Percentiles rank a stretch among this genome's conserved stretches.
phyloP scores from a whole-genome alignment of 2,888 invertebrate genomes.

The Folsomia candida region DNA sequence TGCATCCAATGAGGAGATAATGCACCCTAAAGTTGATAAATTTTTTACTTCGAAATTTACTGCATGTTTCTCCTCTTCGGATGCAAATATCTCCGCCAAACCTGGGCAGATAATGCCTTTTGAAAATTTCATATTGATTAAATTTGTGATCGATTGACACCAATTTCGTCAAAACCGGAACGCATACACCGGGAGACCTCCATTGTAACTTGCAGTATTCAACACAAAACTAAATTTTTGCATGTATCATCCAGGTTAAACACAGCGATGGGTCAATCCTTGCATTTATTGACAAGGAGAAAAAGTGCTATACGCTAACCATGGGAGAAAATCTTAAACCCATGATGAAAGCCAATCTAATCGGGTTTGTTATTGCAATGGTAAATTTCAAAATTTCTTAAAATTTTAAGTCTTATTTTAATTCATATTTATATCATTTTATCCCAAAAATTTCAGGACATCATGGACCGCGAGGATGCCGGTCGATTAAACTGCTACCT shows the following conservation, averaged over 20 bases:
- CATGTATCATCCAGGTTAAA: constrained; percentile 27
- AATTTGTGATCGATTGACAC: too few relatives aligned
- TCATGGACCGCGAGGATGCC: constrained; percentile 42
- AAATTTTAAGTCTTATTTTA: not conserved
- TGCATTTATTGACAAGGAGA: constrained; percentile 43
- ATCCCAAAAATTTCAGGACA: constrained; percentile 27
- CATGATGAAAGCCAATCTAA: constrained; percentile 40
- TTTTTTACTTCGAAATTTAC: not conserved
- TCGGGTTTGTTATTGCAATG: constrained; percentile 45
- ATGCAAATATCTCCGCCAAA: too few relatives aligned
- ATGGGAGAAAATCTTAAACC: constrained; percentile 43
- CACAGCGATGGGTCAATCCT: constrained; percentile 40
- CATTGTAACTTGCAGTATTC: too few relatives aligned
- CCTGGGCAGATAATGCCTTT: too few relatives aligned
- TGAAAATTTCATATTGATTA: too few relatives aligned
- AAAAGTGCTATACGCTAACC: constrained; percentile 38
- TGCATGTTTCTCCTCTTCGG: not conserved
- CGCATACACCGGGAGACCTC: too few relatives aligned
- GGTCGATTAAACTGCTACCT: constrained; percentile 37
- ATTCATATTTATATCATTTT: not conserved
- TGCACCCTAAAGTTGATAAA: not conserved
- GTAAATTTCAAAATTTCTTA: too few relatives aligned
- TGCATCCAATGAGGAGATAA: too few relatives aligned
- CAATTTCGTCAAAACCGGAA: too few relatives aligned
- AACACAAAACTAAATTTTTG: too few relatives aligned